phyloP scores from a whole-genome alignment of 2,888 invertebrate genomes.

The Megaustenia siamemsis region DNA sequence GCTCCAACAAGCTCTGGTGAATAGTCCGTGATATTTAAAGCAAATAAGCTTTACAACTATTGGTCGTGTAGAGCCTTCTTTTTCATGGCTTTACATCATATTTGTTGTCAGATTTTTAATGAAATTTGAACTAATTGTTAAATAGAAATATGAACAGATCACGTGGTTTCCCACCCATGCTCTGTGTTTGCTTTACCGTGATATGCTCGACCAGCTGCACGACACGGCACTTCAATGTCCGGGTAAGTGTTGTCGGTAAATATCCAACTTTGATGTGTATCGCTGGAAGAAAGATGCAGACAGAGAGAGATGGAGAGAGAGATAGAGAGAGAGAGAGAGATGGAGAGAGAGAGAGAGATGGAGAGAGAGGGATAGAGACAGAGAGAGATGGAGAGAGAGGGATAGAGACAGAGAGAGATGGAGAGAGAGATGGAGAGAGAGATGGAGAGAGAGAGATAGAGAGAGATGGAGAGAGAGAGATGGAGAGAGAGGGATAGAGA shows the following conservation, averaged over 20 bases:
- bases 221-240: conserved; percentile 14
- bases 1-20: conserved; percentile 15
- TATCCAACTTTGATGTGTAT: background rate
- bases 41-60: background rate
- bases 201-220: background rate
- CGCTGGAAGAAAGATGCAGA: background rate
- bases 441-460: too few species aligned
- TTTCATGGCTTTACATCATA: conserved; percentile 19
- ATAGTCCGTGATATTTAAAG: background rate
- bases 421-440: too few species aligned
- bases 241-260: background rate
- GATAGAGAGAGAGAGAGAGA: too few species aligned
- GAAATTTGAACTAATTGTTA: background rate
- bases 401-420: too few species aligned
- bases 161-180: background rate
- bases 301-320: too few species aligned
- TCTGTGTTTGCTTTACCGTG: background rate
- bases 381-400: too few species aligned
- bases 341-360: too few species aligned
- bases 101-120: background rate
- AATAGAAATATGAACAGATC: background rate
- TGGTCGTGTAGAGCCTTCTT: too few species aligned
- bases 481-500: too few species aligned
- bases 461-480: too few species aligned
- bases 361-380: too few species aligned